phyloP scores from a whole-genome alignment of 2,113 vertebrate species.

The Coryphaenoides rupestris region DNA sequence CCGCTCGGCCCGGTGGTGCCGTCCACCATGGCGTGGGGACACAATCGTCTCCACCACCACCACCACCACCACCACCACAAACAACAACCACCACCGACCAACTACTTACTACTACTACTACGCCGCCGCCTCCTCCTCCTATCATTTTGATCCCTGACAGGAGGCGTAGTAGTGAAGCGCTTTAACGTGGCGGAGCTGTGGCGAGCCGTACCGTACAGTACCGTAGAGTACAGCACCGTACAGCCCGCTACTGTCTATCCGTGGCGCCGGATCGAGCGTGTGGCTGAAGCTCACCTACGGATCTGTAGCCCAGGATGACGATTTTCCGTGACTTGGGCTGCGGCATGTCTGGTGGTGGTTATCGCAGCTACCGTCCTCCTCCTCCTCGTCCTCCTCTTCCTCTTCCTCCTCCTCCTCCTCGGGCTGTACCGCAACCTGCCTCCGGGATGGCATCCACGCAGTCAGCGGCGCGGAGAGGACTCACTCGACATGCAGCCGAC shows the following conservation, averaged over 20 bases:
- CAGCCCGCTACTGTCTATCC: background rate
- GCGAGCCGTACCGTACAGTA: no score
- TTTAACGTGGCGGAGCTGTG: no score
- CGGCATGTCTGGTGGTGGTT: constrained; percentile 79
- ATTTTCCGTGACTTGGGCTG: constrained; percentile 97
- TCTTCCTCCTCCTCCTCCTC: no score
- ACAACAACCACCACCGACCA: no score
- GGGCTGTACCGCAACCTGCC: constrained; percentile 63
- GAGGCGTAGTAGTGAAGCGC: constrained; percentile 36
- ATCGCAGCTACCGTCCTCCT: constrained; percentile 72
- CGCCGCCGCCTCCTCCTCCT: background rate
- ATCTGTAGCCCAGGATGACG: constrained; percentile 95
- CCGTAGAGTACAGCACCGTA: constrained; percentile 7
- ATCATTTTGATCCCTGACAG: constrained; percentile 39
- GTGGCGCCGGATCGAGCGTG: background rate
- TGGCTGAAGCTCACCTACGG: constrained; percentile 83
- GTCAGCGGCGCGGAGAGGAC: constrained; percentile 33
- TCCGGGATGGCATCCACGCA: constrained; percentile 61
- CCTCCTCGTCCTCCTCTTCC: no score
- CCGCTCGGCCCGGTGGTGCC: no score
- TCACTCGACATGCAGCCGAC: constrained; percentile 52
- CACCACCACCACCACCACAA: no score
- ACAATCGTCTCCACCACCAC: constrained; percentile 10
- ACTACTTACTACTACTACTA: background rate
- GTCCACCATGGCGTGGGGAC: constrained; percentile 18